A percentile compares a stretch with the other conserved stretches of the same genome.
phyloP scores from a whole-genome alignment of 2,888 invertebrate species.

The Polia nebulosa region DNA sequence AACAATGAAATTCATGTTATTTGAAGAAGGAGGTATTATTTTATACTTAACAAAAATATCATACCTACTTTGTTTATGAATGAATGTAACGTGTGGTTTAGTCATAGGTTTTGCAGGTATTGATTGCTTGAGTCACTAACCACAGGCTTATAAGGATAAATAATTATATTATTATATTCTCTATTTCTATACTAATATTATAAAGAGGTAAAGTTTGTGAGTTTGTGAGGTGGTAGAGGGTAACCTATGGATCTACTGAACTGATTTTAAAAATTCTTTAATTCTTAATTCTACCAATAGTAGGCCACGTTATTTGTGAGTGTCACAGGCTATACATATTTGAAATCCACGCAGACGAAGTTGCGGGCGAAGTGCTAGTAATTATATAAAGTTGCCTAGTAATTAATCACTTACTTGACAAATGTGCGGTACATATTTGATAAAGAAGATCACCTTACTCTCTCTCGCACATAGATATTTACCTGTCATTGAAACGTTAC shows the following conservation, averaged over 20 bases:
- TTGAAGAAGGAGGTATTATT: neutral
- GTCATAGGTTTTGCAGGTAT: constrained; percentile 9
- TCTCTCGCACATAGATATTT: constrained; percentile 1
- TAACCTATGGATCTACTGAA: no score
- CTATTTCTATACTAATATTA: no score
- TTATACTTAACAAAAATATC: neutral
- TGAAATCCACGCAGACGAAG: no score
- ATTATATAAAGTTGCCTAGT: neutral
- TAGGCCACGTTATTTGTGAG: no score
- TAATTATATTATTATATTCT: no score
- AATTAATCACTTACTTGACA: constrained; percentile 3
- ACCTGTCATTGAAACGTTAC: neutral
- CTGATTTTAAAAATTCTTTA: no score
- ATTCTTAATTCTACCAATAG: no score
- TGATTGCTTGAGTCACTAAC: constrained; percentile 23
- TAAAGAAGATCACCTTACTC: neutral
- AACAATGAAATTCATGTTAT: neutral
- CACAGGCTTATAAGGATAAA: constrained; percentile 31
- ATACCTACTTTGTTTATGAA: neutral
- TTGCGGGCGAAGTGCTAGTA: no score
- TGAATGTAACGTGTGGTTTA: constrained; percentile 3
- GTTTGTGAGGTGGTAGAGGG: no score
- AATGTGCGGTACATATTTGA: neutral
- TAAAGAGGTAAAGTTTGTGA: no score
- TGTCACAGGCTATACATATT: no score